These are phyloP conservation scores for Malurus leucopterus DNA, from an alignment of 2,797 vertebrate genomes.

Conservation along the genomic window DNA sequence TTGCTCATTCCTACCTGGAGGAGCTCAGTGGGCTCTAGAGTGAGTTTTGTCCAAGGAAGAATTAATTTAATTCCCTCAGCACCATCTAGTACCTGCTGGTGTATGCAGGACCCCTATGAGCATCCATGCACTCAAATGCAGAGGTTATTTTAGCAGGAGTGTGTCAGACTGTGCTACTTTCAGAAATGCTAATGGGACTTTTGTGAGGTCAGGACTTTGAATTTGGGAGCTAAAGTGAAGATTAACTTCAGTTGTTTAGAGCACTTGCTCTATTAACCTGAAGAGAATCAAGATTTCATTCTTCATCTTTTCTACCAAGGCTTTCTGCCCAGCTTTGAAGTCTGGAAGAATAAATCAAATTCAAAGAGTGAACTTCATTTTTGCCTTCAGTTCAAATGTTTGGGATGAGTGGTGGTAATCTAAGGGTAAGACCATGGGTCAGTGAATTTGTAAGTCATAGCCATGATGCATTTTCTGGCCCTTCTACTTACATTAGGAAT, in stretches of 20 bases:
- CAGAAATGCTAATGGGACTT: not conserved
- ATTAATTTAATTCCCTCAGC: not conserved
- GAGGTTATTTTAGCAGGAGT: not conserved
- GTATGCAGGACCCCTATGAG: not conserved
- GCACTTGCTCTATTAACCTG: not conserved
- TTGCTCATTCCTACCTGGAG: not conserved
- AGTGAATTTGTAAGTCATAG: not conserved
- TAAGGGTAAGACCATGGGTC: not conserved
- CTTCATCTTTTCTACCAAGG: not conserved
- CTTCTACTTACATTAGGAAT: not conserved
- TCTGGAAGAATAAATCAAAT: not conserved
- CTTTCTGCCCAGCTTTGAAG: not conserved
- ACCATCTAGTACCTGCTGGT: rapidly evolving
- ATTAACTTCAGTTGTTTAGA: not conserved
- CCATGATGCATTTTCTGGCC: not conserved
- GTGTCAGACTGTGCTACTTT: not conserved
- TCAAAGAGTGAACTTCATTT: not conserved
- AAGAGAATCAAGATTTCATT: not conserved
- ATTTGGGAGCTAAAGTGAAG: not conserved
- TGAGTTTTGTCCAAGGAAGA: not conserved
- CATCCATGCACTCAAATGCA: rapidly evolving
- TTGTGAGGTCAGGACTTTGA: not conserved
- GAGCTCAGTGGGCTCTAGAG: rapidly evolving
- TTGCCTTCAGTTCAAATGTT: not conserved
- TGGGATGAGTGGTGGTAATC: not conserved